Evolutionary conservation across 1,140 invertebrate genomes (phyloP).

Genomic region (Drosophila biarmipes): DNA sequence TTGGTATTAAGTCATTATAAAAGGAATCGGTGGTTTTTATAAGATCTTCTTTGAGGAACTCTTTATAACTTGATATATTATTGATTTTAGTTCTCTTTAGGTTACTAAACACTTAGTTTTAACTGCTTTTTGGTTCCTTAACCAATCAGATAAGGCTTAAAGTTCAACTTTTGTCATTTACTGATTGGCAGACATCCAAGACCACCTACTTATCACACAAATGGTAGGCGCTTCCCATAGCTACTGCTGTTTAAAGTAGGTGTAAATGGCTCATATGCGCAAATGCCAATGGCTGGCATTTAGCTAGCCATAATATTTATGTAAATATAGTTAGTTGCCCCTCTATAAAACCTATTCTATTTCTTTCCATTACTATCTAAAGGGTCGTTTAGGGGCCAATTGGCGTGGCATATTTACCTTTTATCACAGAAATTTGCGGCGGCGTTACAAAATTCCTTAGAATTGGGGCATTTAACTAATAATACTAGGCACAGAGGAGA

Average conservation of each 20-base stretch:
- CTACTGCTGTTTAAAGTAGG: slow-evolving; percentile 19
- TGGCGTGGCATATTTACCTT: slow-evolving; percentile 70
- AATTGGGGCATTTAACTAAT: slow-evolving; percentile 85
- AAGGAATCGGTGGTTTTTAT: background rate
- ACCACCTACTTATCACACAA: slow-evolving; percentile 19
- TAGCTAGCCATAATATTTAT: slow-evolving; percentile 25
- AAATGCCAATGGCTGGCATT: slow-evolving; percentile 42
- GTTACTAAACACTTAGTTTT: too few relatives aligned
- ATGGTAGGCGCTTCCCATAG: slow-evolving; percentile 1
- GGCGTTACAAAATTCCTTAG: slow-evolving; percentile 84
- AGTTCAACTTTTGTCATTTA: slow-evolving; percentile 31
- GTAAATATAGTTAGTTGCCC: slow-evolving; percentile 1
- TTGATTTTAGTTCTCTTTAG: too few relatives aligned
- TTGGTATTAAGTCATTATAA: background rate
- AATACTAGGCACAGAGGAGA: slow-evolving; percentile 85
- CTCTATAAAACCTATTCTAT: background rate
- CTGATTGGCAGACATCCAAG: slow-evolving; percentile 7
- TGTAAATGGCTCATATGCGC: slow-evolving; percentile 21
- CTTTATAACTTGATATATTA: too few relatives aligned
- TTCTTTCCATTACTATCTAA: slow-evolving; percentile 6
- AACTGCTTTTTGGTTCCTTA: background rate
- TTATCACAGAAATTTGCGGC: slow-evolving; percentile 85
- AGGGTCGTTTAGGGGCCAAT: slow-evolving; percentile 1
- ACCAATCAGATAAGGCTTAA: slow-evolving; percentile 9
- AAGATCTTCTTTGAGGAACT: too few relatives aligned